Evolutionary conservation across 2,113 vertebrate genomes (phyloP).

Genomic region (Carassius gibelio): DNA sequence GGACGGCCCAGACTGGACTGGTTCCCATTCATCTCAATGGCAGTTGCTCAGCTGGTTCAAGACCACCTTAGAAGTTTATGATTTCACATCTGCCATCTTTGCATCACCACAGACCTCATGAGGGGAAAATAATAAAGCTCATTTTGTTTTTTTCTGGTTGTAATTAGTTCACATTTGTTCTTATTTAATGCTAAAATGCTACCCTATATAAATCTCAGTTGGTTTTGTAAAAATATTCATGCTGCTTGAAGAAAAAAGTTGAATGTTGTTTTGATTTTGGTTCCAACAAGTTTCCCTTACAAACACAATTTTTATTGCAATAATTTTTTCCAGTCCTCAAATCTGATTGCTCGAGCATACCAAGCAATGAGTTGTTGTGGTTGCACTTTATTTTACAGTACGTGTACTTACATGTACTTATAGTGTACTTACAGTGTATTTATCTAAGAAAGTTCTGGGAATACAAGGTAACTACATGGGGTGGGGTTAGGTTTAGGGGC

Average conservation of each 20-base stretch:
- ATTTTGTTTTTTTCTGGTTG: neutral
- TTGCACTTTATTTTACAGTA: too few species aligned
- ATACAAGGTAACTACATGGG: too few species aligned
- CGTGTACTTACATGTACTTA: too few species aligned
- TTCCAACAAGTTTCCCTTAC: too few species aligned
- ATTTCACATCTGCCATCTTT: conserved; percentile 4
- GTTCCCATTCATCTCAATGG: conserved; percentile 35
- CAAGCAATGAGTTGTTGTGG: too few species aligned
- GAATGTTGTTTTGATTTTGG: too few species aligned
- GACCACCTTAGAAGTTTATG: neutral
- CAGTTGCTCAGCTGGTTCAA: conserved; percentile 11
- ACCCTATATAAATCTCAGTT: neutral
- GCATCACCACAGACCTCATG: neutral
- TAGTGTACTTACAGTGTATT: too few species aligned
- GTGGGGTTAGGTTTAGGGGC: too few species aligned
- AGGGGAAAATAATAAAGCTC: neutral
- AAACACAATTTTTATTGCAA: too few species aligned
- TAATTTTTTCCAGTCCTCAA: too few species aligned
- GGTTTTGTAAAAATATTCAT: neutral
- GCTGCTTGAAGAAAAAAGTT: neutral
- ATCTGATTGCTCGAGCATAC: too few species aligned
- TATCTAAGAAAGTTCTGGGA: too few species aligned
- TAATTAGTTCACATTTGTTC: neutral
- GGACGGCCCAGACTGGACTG: conserved; percentile 30
- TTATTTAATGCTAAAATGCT: neutral